These are phyloP conservation scores for Cyclargus thomasi DNA, from an alignment of 1,140 invertebrate genomes.

Conservation along the genomic window DNA sequence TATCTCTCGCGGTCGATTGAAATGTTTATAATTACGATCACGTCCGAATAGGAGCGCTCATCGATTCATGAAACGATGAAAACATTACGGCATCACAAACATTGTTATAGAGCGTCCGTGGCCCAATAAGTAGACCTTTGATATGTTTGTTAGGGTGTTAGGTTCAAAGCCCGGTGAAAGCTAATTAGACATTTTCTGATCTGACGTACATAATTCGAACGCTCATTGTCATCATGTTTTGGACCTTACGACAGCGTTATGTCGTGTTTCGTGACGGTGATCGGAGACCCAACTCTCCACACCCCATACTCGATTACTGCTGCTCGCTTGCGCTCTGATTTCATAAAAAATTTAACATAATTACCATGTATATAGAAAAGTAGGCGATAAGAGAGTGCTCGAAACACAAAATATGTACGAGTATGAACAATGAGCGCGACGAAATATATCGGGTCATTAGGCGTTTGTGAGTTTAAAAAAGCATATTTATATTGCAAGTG, in stretches of 20 bases:
- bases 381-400: not conserved
- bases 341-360: not conserved
- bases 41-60: not conserved
- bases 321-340: too few relatives aligned
- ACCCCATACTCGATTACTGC: too few relatives aligned
- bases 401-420: not conserved
- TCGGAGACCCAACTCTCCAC: too few relatives aligned
- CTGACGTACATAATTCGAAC: too few relatives aligned
- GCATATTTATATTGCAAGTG: constrained; percentile 14
- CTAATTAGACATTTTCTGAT: too few relatives aligned
- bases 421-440: not conserved
- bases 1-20: constrained; percentile 18
- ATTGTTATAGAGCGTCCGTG: too few relatives aligned
- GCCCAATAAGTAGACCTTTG: too few relatives aligned
- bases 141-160: too few relatives aligned
- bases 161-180: too few relatives aligned
- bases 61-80: not conserved
- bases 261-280: too few relatives aligned
- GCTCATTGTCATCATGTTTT: too few relatives aligned
- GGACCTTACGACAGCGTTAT: too few relatives aligned
- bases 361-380: not conserved
- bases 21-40: not conserved
- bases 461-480: not conserved
- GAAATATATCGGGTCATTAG: constrained; percentile 7
- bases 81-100: not conserved